These are phyloP conservation scores for Darevskia mixta DNA, from an alignment of 2,797 vertebrate genomes.

Conservation along the genomic window DNA sequence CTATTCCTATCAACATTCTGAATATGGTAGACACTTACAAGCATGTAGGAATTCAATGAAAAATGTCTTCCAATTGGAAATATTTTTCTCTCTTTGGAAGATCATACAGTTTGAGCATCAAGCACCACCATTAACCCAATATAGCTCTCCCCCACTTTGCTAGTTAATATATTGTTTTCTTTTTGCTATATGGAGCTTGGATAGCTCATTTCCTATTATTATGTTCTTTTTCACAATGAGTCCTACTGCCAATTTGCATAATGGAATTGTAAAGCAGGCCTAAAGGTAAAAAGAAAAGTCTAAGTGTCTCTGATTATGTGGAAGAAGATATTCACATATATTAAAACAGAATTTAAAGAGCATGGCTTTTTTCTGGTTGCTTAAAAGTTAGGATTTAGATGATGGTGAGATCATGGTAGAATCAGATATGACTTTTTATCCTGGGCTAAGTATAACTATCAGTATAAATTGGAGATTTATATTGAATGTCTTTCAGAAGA, in stretches of 20 bases:
- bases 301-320: conserved; percentile 51
- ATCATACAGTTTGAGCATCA: neutral
- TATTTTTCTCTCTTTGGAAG: neutral
- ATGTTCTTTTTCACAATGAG: conserved; percentile 42
- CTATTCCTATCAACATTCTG: neutral
- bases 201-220: conserved; percentile 53
- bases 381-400: conserved; percentile 49
- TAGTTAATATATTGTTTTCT: conserved; percentile 7
- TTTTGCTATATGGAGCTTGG: conserved; percentile 42
- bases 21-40: neutral
- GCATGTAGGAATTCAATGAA: neutral
- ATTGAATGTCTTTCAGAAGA: conserved; percentile 31
- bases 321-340: conserved; percentile 52
- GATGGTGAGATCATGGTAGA: conserved; percentile 51
- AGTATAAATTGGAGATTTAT: conserved; percentile 39
- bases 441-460: conserved; percentile 44
- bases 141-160: neutral
- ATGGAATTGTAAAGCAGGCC: conserved; percentile 63
- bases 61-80: conserved; percentile 2
- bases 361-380: conserved; percentile 47
- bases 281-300: conserved; percentile 48
- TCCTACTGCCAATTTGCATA: conserved; percentile 59
- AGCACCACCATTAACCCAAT: neutral
- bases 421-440: conserved; percentile 63
- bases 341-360: conserved; percentile 45